These are phyloP conservation scores for Hypolimnas misippus DNA, from an alignment of 2,888 invertebrate species.

Conservation along the genomic window DNA sequence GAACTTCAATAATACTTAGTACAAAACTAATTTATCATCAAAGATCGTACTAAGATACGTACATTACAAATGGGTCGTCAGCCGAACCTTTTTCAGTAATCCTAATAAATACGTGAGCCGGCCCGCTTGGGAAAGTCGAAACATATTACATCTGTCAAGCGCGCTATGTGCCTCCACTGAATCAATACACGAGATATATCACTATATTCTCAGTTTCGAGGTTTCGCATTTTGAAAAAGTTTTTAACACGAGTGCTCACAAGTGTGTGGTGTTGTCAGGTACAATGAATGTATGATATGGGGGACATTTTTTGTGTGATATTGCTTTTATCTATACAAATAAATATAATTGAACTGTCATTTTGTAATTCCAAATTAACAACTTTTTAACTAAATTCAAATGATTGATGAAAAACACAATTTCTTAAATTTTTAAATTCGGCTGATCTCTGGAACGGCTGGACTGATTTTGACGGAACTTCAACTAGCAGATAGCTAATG, in stretches of 20 bases:
- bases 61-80: conserved; percentile 4
- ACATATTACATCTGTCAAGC: conserved; percentile 8
- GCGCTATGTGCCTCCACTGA: background rate
- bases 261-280: too few species aligned
- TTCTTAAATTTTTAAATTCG: too few species aligned
- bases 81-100: conserved; percentile 10
- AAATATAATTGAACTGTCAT: too few species aligned
- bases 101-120: conserved; percentile 9
- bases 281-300: too few species aligned
- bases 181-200: background rate
- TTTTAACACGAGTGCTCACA: background rate
- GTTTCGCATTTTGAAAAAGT: background rate
- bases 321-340: too few species aligned
- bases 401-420: too few species aligned
- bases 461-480: too few species aligned
- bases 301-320: too few species aligned
- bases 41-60: background rate
- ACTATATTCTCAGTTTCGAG: background rate
- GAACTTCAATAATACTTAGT: background rate
- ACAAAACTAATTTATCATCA: background rate
- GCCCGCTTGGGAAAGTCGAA: background rate
- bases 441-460: too few species aligned
- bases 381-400: too few species aligned
- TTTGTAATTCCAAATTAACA: too few species aligned
- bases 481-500: too few species aligned